phyloP scores from a whole-genome alignment of 2,797 vertebrate species.

The Chelmon rostratus region DNA sequence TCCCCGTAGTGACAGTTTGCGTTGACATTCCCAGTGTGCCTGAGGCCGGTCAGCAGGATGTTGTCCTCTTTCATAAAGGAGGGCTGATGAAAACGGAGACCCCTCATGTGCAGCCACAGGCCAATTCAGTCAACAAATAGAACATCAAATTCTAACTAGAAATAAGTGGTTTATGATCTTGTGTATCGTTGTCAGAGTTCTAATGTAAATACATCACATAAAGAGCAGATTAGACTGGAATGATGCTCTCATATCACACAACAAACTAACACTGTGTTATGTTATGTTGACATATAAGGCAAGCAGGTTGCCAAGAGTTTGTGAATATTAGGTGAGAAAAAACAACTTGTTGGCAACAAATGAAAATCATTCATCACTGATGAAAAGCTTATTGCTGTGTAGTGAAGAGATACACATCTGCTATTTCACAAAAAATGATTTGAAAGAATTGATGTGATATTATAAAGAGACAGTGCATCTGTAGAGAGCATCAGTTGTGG shows the following conservation, averaged over 20 bases:
- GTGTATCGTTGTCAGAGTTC: not conserved
- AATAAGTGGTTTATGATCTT: not conserved
- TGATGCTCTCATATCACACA: not conserved
- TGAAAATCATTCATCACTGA: not conserved
- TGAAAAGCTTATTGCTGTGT: not conserved
- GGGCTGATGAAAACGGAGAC: constrained; percentile 34
- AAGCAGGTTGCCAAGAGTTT: not conserved
- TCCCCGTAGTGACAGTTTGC: constrained; percentile 43
- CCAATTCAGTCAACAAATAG: constrained; percentile 11
- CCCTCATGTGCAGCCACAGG: constrained; percentile 7
- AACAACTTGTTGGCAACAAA: not conserved
- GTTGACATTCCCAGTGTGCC: constrained; percentile 39
- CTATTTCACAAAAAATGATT: not conserved
- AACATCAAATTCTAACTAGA: not conserved
- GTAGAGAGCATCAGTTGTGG: constrained; percentile 24
- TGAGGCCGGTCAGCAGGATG: constrained; percentile 48
- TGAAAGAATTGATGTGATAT: not conserved
- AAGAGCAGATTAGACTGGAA: constrained; percentile 1
- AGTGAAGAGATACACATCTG: not conserved
- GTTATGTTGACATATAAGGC: not conserved
- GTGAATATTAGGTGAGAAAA: not conserved
- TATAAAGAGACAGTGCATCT: not conserved
- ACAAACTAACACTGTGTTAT: not conserved
- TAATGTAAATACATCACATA: not conserved
- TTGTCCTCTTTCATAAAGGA: constrained; percentile 26